Evolutionary conservation across 2,888 invertebrate genomes (phyloP).

Genomic region (Aproaerema taeniolella): DNA sequence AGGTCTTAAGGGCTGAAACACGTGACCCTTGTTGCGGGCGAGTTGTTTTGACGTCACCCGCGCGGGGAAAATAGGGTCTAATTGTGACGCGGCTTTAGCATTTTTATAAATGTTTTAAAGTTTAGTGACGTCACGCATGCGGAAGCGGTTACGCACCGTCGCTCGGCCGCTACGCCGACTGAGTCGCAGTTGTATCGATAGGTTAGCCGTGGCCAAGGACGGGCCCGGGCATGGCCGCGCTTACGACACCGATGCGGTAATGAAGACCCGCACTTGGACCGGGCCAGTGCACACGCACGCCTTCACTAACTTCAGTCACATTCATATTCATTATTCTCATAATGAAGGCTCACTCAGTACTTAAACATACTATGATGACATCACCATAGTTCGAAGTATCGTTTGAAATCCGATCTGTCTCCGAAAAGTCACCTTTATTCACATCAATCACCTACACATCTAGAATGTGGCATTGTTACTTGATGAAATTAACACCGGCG

Average conservation of each 20-base stretch:
- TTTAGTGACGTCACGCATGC: slow-evolving; percentile 30
- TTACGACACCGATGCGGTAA: slow-evolving; percentile 42
- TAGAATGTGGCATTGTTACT: slow-evolving; percentile 43
- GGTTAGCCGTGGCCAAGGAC: slow-evolving; percentile 54
- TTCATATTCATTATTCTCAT: too few relatives aligned
- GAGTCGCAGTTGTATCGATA: slow-evolving; percentile 32
- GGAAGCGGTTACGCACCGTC: slow-evolving; percentile 62
- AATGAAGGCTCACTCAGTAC: too few relatives aligned
- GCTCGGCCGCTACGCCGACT: slow-evolving; percentile 26
- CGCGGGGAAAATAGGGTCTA: slow-evolving; percentile 19
- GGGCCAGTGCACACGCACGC: slow-evolving; percentile 14
- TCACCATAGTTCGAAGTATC: too few relatives aligned
- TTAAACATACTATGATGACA: too few relatives aligned
- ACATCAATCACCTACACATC: slow-evolving; percentile 19
- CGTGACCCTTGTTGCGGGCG: slow-evolving; percentile 33
- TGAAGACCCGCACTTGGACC: slow-evolving; percentile 21
- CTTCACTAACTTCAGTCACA: not conserved
- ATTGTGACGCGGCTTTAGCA: slow-evolving; percentile 36
- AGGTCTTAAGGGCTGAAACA: slow-evolving; percentile 30
- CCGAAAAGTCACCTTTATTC: not conserved
- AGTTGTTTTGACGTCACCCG: slow-evolving; percentile 56
- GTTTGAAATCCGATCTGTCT: not conserved
- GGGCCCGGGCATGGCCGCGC: slow-evolving; percentile 38
- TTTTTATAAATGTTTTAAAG: slow-evolving; percentile 30
- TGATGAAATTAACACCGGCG: slow-evolving; percentile 48